A percentile compares a stretch with the other conserved stretches of the same genome.
phyloP scores from a whole-genome alignment of 1,140 invertebrate genomes.

The Oryctes rhinoceros region DNA sequence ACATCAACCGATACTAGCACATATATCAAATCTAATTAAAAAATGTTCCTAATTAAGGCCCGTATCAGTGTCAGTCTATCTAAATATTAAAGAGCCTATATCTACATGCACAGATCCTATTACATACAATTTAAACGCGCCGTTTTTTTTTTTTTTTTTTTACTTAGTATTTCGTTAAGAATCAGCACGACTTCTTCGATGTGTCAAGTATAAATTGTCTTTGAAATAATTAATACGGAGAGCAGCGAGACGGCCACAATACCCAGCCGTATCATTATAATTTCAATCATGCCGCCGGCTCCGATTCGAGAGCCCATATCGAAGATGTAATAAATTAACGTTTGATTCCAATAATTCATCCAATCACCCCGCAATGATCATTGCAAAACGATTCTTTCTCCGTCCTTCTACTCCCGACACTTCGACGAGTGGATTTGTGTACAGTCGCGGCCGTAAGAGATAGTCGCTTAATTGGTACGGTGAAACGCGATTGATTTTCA shows the following conservation, averaged over 20 bases:
- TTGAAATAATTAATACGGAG: slow-evolving; percentile 11
- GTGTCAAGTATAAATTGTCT: slow-evolving; percentile 19
- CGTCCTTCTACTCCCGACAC: not conserved
- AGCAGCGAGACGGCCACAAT: not conserved
- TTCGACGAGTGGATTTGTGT: not conserved
- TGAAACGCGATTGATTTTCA: not conserved
- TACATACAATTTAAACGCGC: not conserved
- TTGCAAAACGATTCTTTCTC: not conserved
- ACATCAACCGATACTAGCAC: not conserved
- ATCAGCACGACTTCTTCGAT: not conserved
- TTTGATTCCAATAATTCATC: slow-evolving; percentile 1
- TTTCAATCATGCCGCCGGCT: slow-evolving; percentile 12
- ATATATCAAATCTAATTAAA: not conserved
- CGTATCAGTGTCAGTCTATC: not conserved
- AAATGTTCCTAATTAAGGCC: not conserved
- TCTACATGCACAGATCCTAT: not conserved
- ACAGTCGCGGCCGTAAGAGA: not conserved
- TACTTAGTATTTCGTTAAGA: not conserved
- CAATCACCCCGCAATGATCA: not conserved
- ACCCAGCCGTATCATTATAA: slow-evolving; percentile 2
- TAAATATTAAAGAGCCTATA: not conserved
- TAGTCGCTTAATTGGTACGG: not conserved
- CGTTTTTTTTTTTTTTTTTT: not conserved
- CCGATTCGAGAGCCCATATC: not conserved
- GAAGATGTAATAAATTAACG: slow-evolving; percentile 7